Evolutionary conservation across 2,797 vertebrate genomes (phyloP).

Genomic region (Anolis apletophallus): DNA sequence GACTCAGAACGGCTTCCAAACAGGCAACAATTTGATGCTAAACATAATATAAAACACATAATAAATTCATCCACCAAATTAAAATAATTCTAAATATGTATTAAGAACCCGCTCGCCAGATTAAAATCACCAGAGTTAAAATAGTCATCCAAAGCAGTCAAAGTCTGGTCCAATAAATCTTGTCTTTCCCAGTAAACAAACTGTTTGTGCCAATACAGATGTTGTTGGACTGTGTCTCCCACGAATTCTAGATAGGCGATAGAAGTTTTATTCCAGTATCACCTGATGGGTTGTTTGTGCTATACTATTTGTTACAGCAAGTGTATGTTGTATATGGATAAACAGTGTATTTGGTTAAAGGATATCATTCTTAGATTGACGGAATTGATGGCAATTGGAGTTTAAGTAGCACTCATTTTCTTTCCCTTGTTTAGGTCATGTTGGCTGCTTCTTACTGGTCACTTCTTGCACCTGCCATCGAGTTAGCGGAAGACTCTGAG

Average conservation of each 20-base stretch:
- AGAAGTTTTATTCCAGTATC: not conserved
- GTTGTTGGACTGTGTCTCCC: not conserved
- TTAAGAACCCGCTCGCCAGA: no score
- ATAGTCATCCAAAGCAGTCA: no score
- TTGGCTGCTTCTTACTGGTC: conserved; percentile 98
- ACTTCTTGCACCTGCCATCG: conserved; percentile 91
- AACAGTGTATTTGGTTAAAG: not conserved
- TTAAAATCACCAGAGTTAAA: no score
- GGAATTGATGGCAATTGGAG: not conserved
- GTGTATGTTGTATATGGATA: not conserved
- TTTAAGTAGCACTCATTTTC: not conserved
- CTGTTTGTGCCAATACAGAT: not conserved
- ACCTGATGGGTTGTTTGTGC: not conserved
- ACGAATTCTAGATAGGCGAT: not conserved
- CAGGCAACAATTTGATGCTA: no score
- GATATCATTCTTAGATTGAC: not conserved
- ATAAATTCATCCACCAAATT: no score
- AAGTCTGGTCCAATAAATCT: no score
- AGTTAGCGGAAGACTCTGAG: conserved; percentile 90
- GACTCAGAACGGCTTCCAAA: no score
- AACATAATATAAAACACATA: no score
- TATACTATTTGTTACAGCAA: not conserved
- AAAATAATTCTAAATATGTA: no score
- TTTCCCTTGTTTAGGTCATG: conserved; percentile 86
- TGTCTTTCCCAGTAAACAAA: no score